Evolutionary conservation across 2,797 vertebrate species (phyloP).

Genomic region (Clarias laeviceps): DNA sequence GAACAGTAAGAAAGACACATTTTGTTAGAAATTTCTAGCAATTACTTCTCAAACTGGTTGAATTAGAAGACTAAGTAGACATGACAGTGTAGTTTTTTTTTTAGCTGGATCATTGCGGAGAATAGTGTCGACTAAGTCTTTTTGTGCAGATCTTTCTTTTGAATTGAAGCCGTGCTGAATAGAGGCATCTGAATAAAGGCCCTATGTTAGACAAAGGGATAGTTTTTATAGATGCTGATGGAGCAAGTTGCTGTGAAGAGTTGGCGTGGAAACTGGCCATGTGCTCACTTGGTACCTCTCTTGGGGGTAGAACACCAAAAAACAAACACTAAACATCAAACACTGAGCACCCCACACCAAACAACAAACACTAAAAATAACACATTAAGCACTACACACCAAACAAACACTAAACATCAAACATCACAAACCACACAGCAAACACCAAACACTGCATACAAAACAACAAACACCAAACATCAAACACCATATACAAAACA

Average conservation of each 20-base stretch:
- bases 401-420: background rate
- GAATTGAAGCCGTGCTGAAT: conserved; percentile 56
- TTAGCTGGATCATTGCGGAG: conserved; percentile 32
- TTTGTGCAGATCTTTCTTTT: conserved; percentile 56
- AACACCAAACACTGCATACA: background rate
- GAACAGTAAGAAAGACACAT: background rate
- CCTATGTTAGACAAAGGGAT: conserved; percentile 54
- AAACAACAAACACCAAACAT: background rate
- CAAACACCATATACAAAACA: background rate
- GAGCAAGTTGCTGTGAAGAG: conserved; percentile 52
- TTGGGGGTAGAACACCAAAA: conserved; percentile 17
- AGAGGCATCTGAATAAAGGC: conserved; percentile 55
- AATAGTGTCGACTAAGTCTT: conserved; percentile 54
- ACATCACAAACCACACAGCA: background rate
- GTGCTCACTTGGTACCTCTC: conserved; percentile 32
- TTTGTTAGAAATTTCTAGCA: background rate
- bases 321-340: background rate
- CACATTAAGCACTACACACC: background rate
- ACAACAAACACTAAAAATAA: background rate
- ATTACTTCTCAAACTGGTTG: background rate
- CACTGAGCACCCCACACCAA: background rate
- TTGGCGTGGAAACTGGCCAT: conserved; percentile 54
- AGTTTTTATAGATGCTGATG: conserved; percentile 60
- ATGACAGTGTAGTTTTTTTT: conserved; percentile 39
- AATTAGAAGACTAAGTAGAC: background rate